Evolutionary conservation across 2,113 vertebrate genomes (phyloP), one percentile per base, ranked within the genome.

Genomic region (Catagonus wagneri): DNA sequence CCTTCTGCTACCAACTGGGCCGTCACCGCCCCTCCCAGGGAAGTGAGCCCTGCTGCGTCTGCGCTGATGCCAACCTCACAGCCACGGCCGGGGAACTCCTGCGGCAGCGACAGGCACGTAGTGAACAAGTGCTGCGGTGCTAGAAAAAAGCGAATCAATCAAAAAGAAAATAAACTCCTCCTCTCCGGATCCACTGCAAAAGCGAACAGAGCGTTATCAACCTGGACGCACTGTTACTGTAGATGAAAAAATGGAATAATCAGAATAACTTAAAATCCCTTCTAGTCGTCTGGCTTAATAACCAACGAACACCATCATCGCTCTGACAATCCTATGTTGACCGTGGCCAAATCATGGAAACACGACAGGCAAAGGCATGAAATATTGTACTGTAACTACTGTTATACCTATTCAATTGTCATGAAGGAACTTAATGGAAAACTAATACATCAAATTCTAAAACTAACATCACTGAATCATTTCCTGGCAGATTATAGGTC

Each of bases 81-180:
- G 44, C 27, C 27, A 6, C 13, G 9, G 39, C 22, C 6, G 0
- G 5, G 36, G 61, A 8, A 52, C 66, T 75, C 66, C 27, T 7
- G 1, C 10, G 19, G 66, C 5, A 56, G 14, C 2, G 13, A 50
- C 27, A 10, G 0, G 20, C 11, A 22, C 1, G 12, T 0, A 1
- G 5, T 19, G 3, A 39, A 71, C 12, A 44, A 60, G 1, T 6
- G 20, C 17, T 23, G 17, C 5, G 2, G 20, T 8, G 32, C 27
- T 61, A 56, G n/a, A 34, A 27, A 66, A 23, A 63, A 50, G 39
- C 3, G 3, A 84, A 58, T n/a, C 19, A 22, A 9, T 16, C 74
- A 25, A 14, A 81, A 66, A 17, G 29, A 66, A 39, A 75, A 61
- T 12, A 44, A 76, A 87, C 32, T 39, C 44, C 54, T 66, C 61